A percentile compares a stretch with the other conserved stretches of the same genome.
phyloP scores from a whole-genome alignment of 2,888 invertebrate genomes.

The Drosophila rubida region DNA sequence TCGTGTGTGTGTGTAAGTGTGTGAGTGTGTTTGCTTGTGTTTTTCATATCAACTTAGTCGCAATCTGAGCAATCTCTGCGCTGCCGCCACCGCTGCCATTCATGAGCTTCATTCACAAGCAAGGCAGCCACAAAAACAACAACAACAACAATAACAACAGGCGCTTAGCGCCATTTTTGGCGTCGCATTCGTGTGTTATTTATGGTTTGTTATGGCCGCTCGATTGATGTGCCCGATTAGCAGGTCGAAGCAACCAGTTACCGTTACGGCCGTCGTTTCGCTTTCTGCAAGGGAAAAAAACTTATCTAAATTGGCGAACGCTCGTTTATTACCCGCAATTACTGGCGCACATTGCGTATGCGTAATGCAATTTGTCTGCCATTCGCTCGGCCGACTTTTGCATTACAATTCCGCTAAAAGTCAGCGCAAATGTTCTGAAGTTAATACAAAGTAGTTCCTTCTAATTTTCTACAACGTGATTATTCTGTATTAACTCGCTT shows the following conservation, averaged over 20 bases:
- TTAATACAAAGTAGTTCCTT: slow-evolving; percentile 14
- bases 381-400: slow-evolving; percentile 47
- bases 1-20: slow-evolving; percentile 44
- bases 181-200: slow-evolving; percentile 42
- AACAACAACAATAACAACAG: slow-evolving; percentile 13
- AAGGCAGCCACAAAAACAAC: slow-evolving; percentile 13
- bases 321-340: slow-evolving; percentile 73
- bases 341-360: slow-evolving; percentile 65
- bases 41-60: slow-evolving; percentile 40
- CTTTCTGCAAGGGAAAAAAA: slow-evolving; percentile 45
- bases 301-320: slow-evolving; percentile 72
- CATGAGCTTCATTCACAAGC: slow-evolving; percentile 60
- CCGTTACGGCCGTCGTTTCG: slow-evolving; percentile 26
- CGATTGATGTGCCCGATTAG: slow-evolving; percentile 62
- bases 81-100: slow-evolving; percentile 40
- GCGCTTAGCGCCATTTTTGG: slow-evolving; percentile 58
- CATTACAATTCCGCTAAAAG: slow-evolving; percentile 66
- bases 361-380: slow-evolving; percentile 57
- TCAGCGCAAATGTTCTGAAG: too few relatives aligned
- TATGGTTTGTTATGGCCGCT: slow-evolving; percentile 58
- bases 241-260: slow-evolving; percentile 45
- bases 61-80: slow-evolving; percentile 53
- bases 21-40: slow-evolving; percentile 22
- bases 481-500: too few relatives aligned
- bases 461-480: too few relatives aligned